A percentile compares a stretch with the other conserved stretches of the same genome.
phyloP scores from a whole-genome alignment of 2,888 invertebrate genomes.

The Zaprionus obscuricornis region DNA sequence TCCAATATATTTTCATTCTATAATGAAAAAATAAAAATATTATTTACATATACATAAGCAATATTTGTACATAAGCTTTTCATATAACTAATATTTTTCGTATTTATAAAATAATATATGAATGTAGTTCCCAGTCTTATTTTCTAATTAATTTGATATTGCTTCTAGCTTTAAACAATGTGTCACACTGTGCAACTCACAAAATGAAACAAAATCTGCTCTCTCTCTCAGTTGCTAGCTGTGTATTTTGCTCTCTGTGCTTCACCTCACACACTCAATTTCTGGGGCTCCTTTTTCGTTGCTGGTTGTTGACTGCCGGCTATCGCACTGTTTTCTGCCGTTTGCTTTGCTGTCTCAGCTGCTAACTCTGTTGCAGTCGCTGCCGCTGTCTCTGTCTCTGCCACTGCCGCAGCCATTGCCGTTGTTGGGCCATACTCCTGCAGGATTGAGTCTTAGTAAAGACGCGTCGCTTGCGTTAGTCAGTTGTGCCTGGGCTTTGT shows the following conservation, averaged over 20 bases:
- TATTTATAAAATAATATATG: no score
- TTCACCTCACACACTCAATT: slow-evolving; percentile 28
- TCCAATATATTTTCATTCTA: no score
- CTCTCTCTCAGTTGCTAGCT: slow-evolving; percentile 31
- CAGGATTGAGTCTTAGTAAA: slow-evolving; percentile 63
- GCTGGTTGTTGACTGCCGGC: slow-evolving; percentile 64
- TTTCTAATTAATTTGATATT: no score
- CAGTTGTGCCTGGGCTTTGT: slow-evolving; percentile 71
- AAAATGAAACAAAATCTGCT: slow-evolving; percentile 28
- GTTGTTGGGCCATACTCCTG: slow-evolving; percentile 61
- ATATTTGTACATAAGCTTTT: no score
- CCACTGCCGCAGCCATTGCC: slow-evolving; percentile 3
- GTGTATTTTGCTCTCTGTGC: slow-evolving; percentile 17
- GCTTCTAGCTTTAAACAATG: no score
- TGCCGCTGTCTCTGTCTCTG: slow-evolving; percentile 18
- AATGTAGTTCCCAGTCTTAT: no score
- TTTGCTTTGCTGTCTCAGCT: slow-evolving; percentile 32
- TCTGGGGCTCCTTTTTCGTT: slow-evolving; percentile 43
- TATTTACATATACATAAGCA: no score
- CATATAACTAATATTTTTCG: no score
- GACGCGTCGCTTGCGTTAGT: slow-evolving; percentile 66
- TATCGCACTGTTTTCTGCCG: slow-evolving; percentile 40
- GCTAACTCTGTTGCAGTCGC: slow-evolving; percentile 1
- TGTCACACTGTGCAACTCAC: slow-evolving; percentile 44
- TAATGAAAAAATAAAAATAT: no score